These are phyloP conservation scores for Peromyscus leucopus DNA, from an alignment of 2,113 vertebrate genomes.

Conservation along the genomic window DNA sequence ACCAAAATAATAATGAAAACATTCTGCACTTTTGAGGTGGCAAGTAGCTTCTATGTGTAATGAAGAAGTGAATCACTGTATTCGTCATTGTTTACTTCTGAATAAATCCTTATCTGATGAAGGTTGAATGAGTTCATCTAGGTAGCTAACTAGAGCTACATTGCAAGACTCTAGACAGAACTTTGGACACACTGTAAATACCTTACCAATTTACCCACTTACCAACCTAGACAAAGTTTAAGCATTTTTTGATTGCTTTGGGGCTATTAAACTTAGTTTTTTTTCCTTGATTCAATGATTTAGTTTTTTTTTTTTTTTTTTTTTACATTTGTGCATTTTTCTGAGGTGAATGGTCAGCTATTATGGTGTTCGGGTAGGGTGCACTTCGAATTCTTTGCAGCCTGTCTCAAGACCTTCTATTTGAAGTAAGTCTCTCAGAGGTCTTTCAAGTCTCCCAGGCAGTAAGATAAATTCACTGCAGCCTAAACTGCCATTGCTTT, in stretches of 20 bases:
- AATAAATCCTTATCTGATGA: conserved; percentile 48
- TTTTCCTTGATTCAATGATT: neutral
- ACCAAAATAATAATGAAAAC: conserved; percentile 13
- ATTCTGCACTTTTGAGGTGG: neutral
- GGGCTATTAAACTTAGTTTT: neutral
- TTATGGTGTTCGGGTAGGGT: neutral
- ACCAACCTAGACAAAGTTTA: neutral
- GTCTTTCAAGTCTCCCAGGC: fast-evolving
- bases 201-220: neutral
- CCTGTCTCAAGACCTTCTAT: neutral
- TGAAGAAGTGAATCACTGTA: neutral
- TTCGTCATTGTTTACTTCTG: neutral
- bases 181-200: neutral
- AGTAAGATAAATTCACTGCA: neutral
- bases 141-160: neutral
- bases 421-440: neutral
- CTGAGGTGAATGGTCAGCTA: neutral
- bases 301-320: neutral
- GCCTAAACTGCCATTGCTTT: neutral
- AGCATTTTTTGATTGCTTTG: neutral
- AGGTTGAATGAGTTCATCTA: neutral
- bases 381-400: neutral
- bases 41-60: conserved; percentile 44
- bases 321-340: neutral
- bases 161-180: neutral